These are phyloP conservation scores for Trachops cirrhosus DNA, from an alignment of 2,797 vertebrate genomes.

Conservation along the genomic window DNA sequence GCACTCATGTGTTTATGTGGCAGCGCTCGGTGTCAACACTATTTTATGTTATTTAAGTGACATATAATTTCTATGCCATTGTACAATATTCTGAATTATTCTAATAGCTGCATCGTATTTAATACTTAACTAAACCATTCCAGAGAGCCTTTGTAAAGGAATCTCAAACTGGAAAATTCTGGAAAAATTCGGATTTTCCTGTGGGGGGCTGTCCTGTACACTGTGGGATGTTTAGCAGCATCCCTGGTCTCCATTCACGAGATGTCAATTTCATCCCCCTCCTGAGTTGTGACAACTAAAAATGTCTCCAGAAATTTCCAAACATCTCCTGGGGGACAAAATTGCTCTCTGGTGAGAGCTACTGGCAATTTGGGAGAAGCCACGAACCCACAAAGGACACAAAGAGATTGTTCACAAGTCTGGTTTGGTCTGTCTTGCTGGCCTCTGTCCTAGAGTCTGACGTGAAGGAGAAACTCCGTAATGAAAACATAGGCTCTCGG, in stretches of 20 bases:
- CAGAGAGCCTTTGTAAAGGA: background rate
- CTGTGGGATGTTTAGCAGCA: background rate
- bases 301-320: slow-evolving; percentile 1
- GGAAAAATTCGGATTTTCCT: background rate
- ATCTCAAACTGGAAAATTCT: background rate
- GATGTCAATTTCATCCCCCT: background rate
- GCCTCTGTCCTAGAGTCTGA: background rate
- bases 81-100: background rate
- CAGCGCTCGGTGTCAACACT: background rate
- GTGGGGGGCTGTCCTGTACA: background rate
- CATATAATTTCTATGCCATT: background rate
- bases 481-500: background rate
- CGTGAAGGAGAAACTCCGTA: background rate
- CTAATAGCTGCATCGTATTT: background rate
- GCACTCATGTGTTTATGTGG: background rate
- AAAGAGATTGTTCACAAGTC: background rate
- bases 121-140: background rate
- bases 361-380: background rate
- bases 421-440: background rate
- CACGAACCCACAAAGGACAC: background rate
- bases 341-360: background rate
- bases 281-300: background rate
- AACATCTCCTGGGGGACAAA: background rate
- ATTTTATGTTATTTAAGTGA: background rate
- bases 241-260: background rate